phyloP scores from a whole-genome alignment of 1,140 invertebrate genomes.

The Samia ricini region DNA sequence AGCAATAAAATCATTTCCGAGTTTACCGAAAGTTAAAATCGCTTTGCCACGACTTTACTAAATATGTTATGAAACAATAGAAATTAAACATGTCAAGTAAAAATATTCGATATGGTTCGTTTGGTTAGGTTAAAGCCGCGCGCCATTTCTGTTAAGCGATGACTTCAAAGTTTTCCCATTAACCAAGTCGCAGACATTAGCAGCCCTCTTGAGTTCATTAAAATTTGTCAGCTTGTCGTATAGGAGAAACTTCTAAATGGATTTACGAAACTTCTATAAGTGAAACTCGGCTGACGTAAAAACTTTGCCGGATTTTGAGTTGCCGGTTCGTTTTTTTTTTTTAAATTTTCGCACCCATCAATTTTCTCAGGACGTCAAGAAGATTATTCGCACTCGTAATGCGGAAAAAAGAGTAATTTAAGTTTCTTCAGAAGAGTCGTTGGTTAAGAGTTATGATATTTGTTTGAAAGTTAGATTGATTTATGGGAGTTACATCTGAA shows the following conservation, averaged over 20 bases:
- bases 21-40: background rate
- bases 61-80: slow-evolving; percentile 43
- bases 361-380: slow-evolving; percentile 74
- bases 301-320: slow-evolving; percentile 65
- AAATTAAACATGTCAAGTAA: slow-evolving; percentile 26
- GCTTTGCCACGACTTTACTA: slow-evolving; percentile 20
- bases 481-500: slow-evolving; percentile 54
- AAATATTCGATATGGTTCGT: slow-evolving; percentile 13
- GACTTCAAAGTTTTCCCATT: slow-evolving; percentile 72
- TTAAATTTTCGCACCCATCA: slow-evolving; percentile 65
- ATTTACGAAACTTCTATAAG: slow-evolving; percentile 73
- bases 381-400: slow-evolving; percentile 75
- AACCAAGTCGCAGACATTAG: slow-evolving; percentile 68
- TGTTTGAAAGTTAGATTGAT: slow-evolving; percentile 73
- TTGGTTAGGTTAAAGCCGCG: slow-evolving; percentile 23
- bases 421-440: slow-evolving; percentile 67
- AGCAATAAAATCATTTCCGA: background rate
- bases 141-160: slow-evolving; percentile 30
- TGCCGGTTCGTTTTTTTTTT: slow-evolving; percentile 26
- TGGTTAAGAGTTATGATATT: slow-evolving; percentile 70
- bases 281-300: slow-evolving; percentile 74
- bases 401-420: slow-evolving; percentile 76
- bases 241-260: slow-evolving; percentile 71
- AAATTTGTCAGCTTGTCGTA: slow-evolving; percentile 75
- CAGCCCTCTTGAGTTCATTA: slow-evolving; percentile 72